A percentile compares a stretch with the other conserved stretches of the same genome.
Conservation (phyloP, 1,140 invertebrate genomes). For the Cardiocondyla obscurior region DNA sequence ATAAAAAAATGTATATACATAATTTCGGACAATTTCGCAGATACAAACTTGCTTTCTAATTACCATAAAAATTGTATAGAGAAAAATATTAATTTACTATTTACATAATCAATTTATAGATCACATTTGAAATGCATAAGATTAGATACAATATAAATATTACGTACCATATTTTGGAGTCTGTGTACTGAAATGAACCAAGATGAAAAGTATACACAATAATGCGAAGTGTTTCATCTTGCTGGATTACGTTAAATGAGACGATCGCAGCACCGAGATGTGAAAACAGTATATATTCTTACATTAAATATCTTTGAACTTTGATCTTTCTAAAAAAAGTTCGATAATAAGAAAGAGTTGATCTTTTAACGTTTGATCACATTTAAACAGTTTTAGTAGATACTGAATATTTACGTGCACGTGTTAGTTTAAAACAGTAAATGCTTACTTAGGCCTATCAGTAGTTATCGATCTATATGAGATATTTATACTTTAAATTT, state of each 20-base stretch:
- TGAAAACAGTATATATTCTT: neutral
- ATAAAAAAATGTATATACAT: neutral
- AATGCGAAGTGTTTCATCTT: conserved; percentile 1
- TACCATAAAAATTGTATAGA: no score
- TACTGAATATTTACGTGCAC: neutral
- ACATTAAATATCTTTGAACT: neutral
- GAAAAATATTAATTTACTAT: neutral
- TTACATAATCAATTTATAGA: neutral
- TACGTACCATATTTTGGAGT: neutral
- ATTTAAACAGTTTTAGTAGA: neutral
- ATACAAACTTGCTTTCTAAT: no score
- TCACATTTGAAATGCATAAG: no score
- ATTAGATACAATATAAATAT: neutral
- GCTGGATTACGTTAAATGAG: neutral
- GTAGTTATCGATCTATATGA: neutral
- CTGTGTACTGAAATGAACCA: neutral
- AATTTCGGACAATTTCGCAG: neutral
- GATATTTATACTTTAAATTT: neutral
- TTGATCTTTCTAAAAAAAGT: neutral
- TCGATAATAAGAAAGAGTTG: neutral
- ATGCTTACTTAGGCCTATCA: neutral
- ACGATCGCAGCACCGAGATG: neutral
- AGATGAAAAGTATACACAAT: neutral
- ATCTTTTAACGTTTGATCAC: neutral
- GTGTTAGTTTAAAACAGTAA: neutral